Evolutionary conservation across 2,113 vertebrate species (phyloP).

Genomic region (Sorex fumeus): DNA sequence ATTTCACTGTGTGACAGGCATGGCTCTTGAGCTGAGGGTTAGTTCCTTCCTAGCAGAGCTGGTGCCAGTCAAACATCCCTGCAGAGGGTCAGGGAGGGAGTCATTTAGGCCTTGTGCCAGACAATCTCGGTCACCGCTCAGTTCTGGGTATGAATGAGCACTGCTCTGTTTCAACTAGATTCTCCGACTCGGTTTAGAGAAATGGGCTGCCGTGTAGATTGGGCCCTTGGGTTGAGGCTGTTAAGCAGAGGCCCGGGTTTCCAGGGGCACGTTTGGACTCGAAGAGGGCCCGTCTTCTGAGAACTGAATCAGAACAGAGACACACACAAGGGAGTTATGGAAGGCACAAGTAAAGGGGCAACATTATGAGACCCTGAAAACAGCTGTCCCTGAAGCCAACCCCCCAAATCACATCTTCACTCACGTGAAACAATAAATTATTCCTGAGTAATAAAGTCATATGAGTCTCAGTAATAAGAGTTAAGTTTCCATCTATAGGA

Average conservation of each 20-base stretch:
- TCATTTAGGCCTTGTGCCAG: background rate
- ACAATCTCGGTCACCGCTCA: background rate
- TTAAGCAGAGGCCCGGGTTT: background rate
- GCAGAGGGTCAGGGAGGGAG: background rate
- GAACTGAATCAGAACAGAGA: background rate
- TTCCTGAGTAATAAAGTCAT: background rate
- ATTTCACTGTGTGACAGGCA: background rate
- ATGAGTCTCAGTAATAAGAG: background rate
- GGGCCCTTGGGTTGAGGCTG: background rate
- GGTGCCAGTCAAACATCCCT: background rate
- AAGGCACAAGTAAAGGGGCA: background rate
- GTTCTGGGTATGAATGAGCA: background rate
- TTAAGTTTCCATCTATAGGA: background rate
- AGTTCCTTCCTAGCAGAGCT: background rate
- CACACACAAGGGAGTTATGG: background rate
- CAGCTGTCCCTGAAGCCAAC: slow-evolving; percentile 7
- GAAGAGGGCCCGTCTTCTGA: background rate
- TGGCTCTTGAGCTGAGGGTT: background rate
- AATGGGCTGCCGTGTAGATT: background rate
- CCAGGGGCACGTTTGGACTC: background rate
- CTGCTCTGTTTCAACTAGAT: background rate
- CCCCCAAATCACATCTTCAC: background rate
- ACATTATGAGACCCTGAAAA: background rate
- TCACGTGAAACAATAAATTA: background rate
- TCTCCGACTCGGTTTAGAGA: background rate